These are phyloP conservation scores for Peromyscus aztecus DNA, from an alignment of 2,797 vertebrate species.

Conservation along the genomic window DNA sequence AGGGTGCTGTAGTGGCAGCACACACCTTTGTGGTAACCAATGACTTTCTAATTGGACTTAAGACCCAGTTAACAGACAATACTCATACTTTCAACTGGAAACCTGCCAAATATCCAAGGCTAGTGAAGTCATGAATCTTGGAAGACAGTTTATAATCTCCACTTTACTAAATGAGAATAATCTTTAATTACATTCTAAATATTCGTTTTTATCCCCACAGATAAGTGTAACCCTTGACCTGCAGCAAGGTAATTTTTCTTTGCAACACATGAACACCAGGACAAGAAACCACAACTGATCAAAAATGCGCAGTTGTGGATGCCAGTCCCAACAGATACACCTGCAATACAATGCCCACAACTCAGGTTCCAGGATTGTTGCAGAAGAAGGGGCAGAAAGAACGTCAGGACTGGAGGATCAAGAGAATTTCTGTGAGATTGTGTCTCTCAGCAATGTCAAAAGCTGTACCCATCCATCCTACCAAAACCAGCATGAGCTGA, in stretches of 20 bases:
- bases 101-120: not conserved
- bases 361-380: not conserved
- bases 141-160: not conserved
- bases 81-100: not conserved
- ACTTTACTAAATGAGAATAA: not conserved
- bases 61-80: not conserved
- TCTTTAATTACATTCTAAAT: not conserved
- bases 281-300: not conserved
- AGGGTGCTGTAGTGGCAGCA: too few relatives aligned
- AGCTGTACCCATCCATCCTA: not conserved
- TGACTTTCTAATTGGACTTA: too few relatives aligned
- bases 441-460: not conserved
- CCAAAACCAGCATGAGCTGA: not conserved
- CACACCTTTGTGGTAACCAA: too few relatives aligned
- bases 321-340: not conserved
- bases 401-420: not conserved
- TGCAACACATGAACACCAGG: too few relatives aligned
- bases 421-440: not conserved
- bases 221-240: not conserved
- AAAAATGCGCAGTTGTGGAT: not conserved
- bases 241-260: not conserved
- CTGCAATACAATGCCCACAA: not conserved
- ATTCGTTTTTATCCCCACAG: not conserved
- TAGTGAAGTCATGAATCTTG: not conserved
- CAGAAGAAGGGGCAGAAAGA: not conserved